Percentiles rank a stretch among this genome's conserved stretches.
Evolutionary conservation across 2,797 vertebrate genomes (phyloP).

Genomic region (Varecia variegata): DNA sequence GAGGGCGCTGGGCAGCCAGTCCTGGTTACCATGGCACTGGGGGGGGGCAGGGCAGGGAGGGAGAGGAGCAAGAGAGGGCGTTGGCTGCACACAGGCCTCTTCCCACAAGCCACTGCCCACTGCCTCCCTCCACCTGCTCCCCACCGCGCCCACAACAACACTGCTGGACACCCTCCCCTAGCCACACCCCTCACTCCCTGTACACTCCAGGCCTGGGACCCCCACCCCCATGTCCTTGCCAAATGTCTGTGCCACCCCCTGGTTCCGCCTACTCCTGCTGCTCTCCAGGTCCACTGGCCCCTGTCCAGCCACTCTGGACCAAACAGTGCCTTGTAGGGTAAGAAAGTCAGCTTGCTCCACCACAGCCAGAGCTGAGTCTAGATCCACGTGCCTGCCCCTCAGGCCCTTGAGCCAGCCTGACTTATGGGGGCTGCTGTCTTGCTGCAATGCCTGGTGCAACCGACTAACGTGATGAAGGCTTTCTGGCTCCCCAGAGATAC

Average conservation of each 20-base stretch:
- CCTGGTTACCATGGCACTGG: slow-evolving; percentile 43
- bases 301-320: slow-evolving; percentile 65
- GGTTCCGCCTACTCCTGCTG: slow-evolving; percentile 9
- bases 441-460: neutral
- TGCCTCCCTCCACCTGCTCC: neutral
- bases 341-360: slow-evolving; percentile 80
- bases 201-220: neutral
- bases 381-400: slow-evolving; percentile 38
- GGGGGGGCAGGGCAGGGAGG: neutral
- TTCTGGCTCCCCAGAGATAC: neutral
- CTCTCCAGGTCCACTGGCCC: slow-evolving; percentile 58
- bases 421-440: neutral
- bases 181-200: neutral
- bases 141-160: neutral
- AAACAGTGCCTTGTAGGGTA: slow-evolving; percentile 87
- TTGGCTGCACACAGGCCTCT: neutral
- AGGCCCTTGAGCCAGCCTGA: neutral
- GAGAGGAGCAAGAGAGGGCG: neutral
- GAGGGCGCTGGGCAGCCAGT: neutral
- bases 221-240: neutral
- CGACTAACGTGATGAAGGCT: neutral
- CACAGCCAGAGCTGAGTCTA: slow-evolving; percentile 62
- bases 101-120: neutral
- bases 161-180: neutral
- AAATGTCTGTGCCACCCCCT: slow-evolving; percentile 36